Evolutionary conservation across 1,140 invertebrate genomes (phyloP).

Genomic region (Grapholita molesta): DNA sequence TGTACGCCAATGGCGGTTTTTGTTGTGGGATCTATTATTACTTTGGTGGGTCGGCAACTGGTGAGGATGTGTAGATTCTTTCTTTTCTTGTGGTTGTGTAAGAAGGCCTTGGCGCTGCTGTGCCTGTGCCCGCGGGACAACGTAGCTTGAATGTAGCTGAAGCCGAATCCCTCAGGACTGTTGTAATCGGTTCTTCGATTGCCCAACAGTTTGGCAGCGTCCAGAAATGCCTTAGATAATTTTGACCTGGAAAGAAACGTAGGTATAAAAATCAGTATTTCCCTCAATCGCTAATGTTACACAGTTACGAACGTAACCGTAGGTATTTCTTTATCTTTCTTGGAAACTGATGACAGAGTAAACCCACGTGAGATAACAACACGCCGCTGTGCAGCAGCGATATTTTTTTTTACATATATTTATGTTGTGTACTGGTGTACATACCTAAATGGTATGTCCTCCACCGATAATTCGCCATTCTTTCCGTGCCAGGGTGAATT

Average conservation of each 20-base stretch:
- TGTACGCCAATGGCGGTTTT: constrained; percentile 82
- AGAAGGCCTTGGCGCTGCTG: constrained; percentile 79
- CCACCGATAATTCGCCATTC: constrained; percentile 76
- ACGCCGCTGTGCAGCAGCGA: neutral
- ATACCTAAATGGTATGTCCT: constrained; percentile 78
- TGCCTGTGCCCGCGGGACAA: constrained; percentile 73
- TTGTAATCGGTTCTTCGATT: constrained; percentile 82
- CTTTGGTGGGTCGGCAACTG: constrained; percentile 79
- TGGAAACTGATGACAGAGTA: neutral
- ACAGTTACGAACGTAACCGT: no score
- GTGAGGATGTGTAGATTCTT: constrained; percentile 83
- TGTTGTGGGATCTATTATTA: constrained; percentile 79
- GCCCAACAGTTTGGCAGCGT: constrained; percentile 80
- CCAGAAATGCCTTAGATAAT: constrained; percentile 80
- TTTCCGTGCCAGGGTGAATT: constrained; percentile 79
- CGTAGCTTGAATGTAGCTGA: constrained; percentile 84
- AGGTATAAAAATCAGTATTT: no score
- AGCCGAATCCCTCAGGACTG: constrained; percentile 81
- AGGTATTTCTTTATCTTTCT: neutral
- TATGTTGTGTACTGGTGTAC: neutral
- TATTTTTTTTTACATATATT: neutral
- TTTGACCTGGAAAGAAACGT: constrained; percentile 58
- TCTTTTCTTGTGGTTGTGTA: constrained; percentile 78
- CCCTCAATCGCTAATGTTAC: no score
- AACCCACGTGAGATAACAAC: neutral